A percentile compares a stretch with the other conserved stretches of the same genome.
These are phyloP conservation scores for Ctenopoma kingsleyae DNA, from an alignment of 2,797 vertebrate genomes.

Conservation along the genomic window DNA sequence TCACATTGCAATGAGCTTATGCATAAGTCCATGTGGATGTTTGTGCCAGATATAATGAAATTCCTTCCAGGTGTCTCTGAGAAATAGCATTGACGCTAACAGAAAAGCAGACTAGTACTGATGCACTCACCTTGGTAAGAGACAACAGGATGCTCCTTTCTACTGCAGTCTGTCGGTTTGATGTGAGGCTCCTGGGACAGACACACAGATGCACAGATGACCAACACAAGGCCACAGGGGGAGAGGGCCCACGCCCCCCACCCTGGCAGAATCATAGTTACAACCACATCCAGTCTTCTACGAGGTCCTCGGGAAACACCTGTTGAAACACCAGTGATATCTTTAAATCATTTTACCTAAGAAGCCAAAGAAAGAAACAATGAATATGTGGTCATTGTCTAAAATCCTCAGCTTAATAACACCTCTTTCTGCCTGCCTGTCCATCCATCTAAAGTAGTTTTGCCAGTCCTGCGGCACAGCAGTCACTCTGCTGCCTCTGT, in stretches of 20 bases:
- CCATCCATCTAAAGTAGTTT: constrained; percentile 43
- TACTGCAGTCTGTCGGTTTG: constrained; percentile 67
- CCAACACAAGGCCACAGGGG: constrained; percentile 62
- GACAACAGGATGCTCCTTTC: constrained; percentile 73
- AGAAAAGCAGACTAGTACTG: too few species aligned
- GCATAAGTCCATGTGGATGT: too few species aligned
- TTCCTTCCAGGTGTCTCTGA: too few species aligned
- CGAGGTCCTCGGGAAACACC: constrained; percentile 60
- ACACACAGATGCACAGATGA: constrained; percentile 63
- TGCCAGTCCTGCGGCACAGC: constrained; percentile 11
- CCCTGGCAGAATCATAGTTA: constrained; percentile 69
- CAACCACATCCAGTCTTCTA: constrained; percentile 67
- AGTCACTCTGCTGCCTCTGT: constrained; percentile 20
- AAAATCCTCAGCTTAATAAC: not conserved
- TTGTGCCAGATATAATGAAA: too few species aligned
- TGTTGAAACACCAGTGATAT: constrained; percentile 32
- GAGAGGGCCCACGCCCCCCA: constrained; percentile 62
- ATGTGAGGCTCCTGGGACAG: constrained; percentile 58
- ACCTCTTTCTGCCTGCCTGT: not conserved
- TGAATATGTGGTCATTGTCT: not conserved
- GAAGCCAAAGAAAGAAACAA: not conserved
- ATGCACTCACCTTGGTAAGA: constrained; percentile 63
- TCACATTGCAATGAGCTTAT: too few species aligned
- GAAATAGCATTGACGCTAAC: too few species aligned
- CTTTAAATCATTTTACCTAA: not conserved